Base-by-base conservation (phyloP, 2,888 invertebrate species). In the Mythimna loreyi region DNA sequence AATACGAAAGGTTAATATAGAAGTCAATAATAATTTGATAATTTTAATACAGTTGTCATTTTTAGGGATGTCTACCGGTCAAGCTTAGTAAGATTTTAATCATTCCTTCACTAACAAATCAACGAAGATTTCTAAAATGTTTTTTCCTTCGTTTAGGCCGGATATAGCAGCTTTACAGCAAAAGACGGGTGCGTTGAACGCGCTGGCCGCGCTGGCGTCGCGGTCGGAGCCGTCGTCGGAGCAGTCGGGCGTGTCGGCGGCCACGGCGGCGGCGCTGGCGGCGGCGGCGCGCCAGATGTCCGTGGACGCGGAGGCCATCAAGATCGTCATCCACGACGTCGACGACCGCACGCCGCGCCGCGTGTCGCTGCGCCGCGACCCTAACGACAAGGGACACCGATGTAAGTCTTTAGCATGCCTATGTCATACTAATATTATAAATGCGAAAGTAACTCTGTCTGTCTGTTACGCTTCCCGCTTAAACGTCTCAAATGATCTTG, bases 291-390 rank as follows among this genome's bases (percentile, higher is more conserved):
- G 98, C 7, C 98, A 98, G 88, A 98, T 98, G 87, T 98, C 98
- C 25, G 98, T 98, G 72, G 98, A 98, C 88, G 98, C 98, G 1
- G 98, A 99, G 91, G 98, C 98, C 78, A 99, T 99, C 86, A 98
- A 98, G 91, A 99, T 99, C 83, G 98, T 99, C 81, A 99, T 99
- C 86, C 98, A 99, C 89, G 98, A 99, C 91, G 98, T 99, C 19
- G 98, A 99, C 92, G 98, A 98, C 73, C 96, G 96, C 81, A 96
- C 98, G 36, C 98, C 98, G 82, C 96, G 97, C 71, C 96, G 98
- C 81, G 97, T 98, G 63, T 96, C 97, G 16, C 94, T 98, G 64
- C 96, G 98, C 65, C 96, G 97, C 75, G 98, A 98, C 93, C 97
- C 98, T 43, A 96, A 97, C 52, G 98, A 98, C 91, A 98, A 98